Evolutionary conservation across 2,113 vertebrate genomes (phyloP), one percentile per base, ranked within the genome.

Genomic region (Grallaria varia): DNA sequence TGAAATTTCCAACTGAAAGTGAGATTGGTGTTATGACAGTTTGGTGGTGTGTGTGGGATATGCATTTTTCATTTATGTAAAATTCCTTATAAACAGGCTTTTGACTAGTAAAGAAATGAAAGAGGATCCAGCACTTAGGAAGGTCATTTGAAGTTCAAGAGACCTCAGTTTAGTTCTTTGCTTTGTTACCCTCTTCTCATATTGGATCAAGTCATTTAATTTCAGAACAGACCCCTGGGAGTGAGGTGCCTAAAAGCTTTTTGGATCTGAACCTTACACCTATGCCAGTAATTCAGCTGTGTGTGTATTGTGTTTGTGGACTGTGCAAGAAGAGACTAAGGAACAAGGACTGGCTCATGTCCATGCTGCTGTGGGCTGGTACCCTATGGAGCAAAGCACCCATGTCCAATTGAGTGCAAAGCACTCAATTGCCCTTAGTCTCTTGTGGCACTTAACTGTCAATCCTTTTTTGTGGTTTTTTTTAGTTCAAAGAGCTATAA

Each of bases 1-100:
- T 91, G 67, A 90, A 88, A 91, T 83, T 77, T 80, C 78, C 77
- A 40, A 24, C 67, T 91, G 78, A 17, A 93, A 74, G 90, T 93
- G 42, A 82, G 59, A 74, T 94, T 90, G 39, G 4, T 94, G 75
- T 90, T 95, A 31, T 59, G 82, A 90, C 82, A 83, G 75, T 94
- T 92, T 33, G 59, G 63, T 74, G 42, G 31, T 63, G 24, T 63
- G 53, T 71, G 74, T 69, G 93, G 68, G 89, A 85, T 74, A 73
- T 59, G 47, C 53, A 58, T 68, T 94, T 90, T 63, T 59, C 35
- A 50, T 87, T 91, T 93, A 62, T 10, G 39, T 77, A 90, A 59
- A 93, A 62, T 85, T 78, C 55, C n/a, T 89, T 74, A 40, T 62
- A 87, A 72, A 44, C 40, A 90, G 17, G 14, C 21, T 31, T 58